phyloP scores from a whole-genome alignment of 1,140 invertebrate species.

The Hyles vespertilio region DNA sequence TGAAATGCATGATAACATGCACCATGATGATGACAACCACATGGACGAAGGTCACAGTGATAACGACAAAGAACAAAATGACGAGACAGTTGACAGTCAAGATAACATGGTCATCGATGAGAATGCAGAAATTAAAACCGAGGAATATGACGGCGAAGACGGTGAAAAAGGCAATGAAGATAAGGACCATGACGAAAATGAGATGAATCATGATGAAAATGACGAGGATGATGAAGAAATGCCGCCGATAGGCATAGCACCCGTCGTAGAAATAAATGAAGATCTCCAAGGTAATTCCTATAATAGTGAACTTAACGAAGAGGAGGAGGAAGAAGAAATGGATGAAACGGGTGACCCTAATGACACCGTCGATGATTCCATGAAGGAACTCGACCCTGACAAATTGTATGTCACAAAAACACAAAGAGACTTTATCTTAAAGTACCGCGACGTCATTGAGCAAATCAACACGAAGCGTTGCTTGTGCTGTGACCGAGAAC shows the following conservation, averaged over 20 bases:
- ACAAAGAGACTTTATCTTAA: constrained; percentile 67
- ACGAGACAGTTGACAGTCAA: constrained; percentile 30
- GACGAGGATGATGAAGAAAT: constrained; percentile 57
- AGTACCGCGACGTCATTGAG: constrained; percentile 69
- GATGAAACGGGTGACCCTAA: constrained; percentile 55
- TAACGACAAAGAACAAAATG: constrained; percentile 40
- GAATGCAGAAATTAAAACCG: constrained; percentile 21
- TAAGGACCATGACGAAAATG: constrained; percentile 31
- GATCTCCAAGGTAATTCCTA: constrained; percentile 54
- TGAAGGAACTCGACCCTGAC: constrained; percentile 55
- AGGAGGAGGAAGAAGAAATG: constrained; percentile 38
- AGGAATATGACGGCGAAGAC: constrained; percentile 21
- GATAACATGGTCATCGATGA: constrained; percentile 29
- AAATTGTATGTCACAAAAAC: constrained; percentile 67
- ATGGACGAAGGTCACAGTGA: constrained; percentile 42
- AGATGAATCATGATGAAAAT: constrained; percentile 19
- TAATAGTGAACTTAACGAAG: constrained; percentile 55
- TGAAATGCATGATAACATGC: constrained; percentile 30
- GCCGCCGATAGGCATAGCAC: constrained; percentile 48
- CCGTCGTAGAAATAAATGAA: constrained; percentile 70
- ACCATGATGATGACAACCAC: constrained; percentile 45
- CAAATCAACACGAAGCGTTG: constrained; percentile 73
- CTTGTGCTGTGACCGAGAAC: constrained; percentile 66
- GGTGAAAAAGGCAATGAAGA: constrained; percentile 30
- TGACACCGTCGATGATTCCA: constrained; percentile 40